These are phyloP conservation scores for Dryocosmus kuriphilus DNA, from an alignment of 2,888 invertebrate species.

Conservation along the genomic window DNA sequence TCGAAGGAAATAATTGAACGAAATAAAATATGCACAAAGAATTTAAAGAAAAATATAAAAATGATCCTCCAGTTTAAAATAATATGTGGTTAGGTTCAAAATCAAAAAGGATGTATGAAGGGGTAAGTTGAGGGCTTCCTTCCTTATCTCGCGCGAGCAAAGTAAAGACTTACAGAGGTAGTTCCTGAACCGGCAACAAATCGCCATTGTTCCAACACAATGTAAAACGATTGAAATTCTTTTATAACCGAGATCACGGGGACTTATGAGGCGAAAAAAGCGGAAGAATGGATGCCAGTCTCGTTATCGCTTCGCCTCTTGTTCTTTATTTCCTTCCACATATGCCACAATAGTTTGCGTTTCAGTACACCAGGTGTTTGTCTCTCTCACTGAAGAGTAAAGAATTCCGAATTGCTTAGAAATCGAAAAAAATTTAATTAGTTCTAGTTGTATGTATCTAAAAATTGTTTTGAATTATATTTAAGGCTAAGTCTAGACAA, in stretches of 20 bases:
- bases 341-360: constrained; percentile 21
- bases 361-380: constrained; percentile 20
- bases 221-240: constrained; percentile 35
- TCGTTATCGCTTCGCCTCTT: constrained; percentile 1
- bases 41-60: background rate
- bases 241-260: constrained; percentile 34
- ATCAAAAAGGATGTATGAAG: background rate
- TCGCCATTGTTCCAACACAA: constrained; percentile 48
- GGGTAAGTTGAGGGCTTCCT: constrained; percentile 28
- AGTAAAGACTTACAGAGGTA: constrained; percentile 34
- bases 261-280: constrained; percentile 26
- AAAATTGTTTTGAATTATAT: too few relatives aligned
- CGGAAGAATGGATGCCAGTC: constrained; percentile 25
- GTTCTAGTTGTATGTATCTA: too few relatives aligned
- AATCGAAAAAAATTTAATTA: too few relatives aligned
- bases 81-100: background rate
- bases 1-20: background rate
- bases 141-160: constrained; percentile 29
- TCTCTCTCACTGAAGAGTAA: background rate
- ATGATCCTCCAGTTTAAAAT: background rate
- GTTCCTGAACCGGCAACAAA: constrained; percentile 44
- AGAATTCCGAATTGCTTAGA: background rate
- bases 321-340: constrained; percentile 29
- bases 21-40: background rate
- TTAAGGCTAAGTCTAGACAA: too few relatives aligned